Evolutionary conservation across 2,888 invertebrate species (phyloP), one percentile per base, ranked within the genome.

Genomic region (Acleris laterana): DNA sequence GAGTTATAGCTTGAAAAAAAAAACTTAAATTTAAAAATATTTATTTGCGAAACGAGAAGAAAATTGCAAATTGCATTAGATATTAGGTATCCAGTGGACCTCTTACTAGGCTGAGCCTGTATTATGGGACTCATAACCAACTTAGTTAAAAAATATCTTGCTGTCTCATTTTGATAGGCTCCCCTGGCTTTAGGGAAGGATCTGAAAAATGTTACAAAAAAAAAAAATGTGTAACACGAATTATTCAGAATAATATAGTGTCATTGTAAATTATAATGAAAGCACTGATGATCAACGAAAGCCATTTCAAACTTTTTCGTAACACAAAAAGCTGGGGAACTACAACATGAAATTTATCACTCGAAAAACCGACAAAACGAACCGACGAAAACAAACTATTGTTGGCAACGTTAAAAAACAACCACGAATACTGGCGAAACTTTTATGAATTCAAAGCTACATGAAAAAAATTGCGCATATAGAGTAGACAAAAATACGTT

Each of bases 391-490:
- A 68, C 69, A 50, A 25, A 50, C 59, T 63, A 66, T 69, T 70
- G 71, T 70, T 19, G 28, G 57, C 22, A 5, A 66, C 67, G 70
- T 68, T 52, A 70, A 69, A 72, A 73, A 38, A 64, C 56, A 22
- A 61, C 70, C 72, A 68, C 71, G 76, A 72, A 38, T 38, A 38
- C 38, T 13, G 38, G 38, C 38, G 5, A 75, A 79, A 76, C 25
- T 69, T 69, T 71, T 70, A 70, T 71, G 46, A n/a, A 46, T 71
- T 72, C 3, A 9, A 44, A 42, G 17, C 19, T 7, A 22, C 5
- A 13, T n/a, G 44, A 55, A 48, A 53, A 44, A 55, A 32, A 19
- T 20, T 5, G 52, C 22, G 5, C 13, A 25, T 9, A 51, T 7
- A n/a, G n/a, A 22, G 25, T 28, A 51, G 28, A 16, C 16, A 16